Evolutionary conservation across 1,140 invertebrate species (phyloP), one percentile per base, ranked within the genome.

Genomic region (Drosophila kikkawai): DNA sequence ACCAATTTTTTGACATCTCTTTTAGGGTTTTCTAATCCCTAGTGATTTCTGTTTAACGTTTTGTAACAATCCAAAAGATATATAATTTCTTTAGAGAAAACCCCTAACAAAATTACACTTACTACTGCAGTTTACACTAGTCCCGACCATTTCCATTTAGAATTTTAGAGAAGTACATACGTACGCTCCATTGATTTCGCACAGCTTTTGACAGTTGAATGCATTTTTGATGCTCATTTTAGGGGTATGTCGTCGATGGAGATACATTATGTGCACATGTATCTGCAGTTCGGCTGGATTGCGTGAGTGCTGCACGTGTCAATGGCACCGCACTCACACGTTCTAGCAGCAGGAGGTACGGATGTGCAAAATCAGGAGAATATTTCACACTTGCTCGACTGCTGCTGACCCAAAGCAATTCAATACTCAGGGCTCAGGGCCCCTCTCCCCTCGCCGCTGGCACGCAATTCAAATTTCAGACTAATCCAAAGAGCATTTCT

Each of bases 401-500:
- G 60, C 34, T 47, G 56, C 65, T 39, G 70, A 73, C 70, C 68
- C 68, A 60, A 73, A 73, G 67, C 70, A 48, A 73, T 60, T 50
- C 45, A 34, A 41, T 58, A 26, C 70, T 42, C 44, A 7, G 26
- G 26, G 26, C 26, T 32, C 15, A 29, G 6, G 26, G 26, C 17
- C 12, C 17, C 17, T 22, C 34, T 3, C 37, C 15, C 15, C 37
- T 11, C 11, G 22, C 6, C 34, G 61, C 29, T 39, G 34, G 41
- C 70, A 74, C 70, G 68, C 68, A 74, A 51, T 71, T 71, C 22
- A 61, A 77, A 84, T 90, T 88, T 90, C 53, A 56, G 85, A 90
- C 85, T 88, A 88, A 88, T 88, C 85, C 85, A 88, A 90, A 88
- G 79, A 90, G 85, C 85, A 87, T 87, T 90, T 81, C 85, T 85